A percentile compares a stretch with the other conserved stretches of the same genome.
Evolutionary conservation across 2,797 vertebrate genomes (phyloP).

Genomic region (Xiphophorus birchmanni): DNA sequence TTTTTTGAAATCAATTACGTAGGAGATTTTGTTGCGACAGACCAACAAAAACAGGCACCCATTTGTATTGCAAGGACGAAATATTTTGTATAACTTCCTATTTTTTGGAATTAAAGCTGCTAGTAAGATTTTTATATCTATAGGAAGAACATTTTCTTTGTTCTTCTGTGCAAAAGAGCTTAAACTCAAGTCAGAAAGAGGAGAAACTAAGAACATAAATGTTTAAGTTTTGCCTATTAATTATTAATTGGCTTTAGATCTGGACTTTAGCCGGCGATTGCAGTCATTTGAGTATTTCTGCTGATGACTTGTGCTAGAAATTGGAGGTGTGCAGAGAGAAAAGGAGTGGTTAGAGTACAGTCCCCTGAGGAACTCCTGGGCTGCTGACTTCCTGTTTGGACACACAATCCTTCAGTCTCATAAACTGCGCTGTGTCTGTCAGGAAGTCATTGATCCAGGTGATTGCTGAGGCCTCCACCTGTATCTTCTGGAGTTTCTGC

Average conservation of each 20-base stretch:
- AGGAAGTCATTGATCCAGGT: background rate
- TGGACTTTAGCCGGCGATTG: background rate
- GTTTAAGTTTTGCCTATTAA: background rate
- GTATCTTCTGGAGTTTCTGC: background rate
- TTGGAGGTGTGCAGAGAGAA: background rate
- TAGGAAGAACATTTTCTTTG: background rate
- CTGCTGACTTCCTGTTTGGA: background rate
- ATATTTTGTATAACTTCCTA: background rate
- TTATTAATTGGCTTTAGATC: background rate
- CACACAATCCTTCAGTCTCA: background rate
- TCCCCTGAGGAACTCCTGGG: background rate
- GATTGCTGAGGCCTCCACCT: no score
- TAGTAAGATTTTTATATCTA: background rate
- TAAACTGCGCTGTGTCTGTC: background rate
- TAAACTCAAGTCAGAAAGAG: background rate
- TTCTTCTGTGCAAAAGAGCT: background rate
- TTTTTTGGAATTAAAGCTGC: background rate
- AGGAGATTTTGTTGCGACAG: background rate
- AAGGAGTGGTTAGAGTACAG: background rate
- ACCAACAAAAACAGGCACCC: background rate
- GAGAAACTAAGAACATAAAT: background rate
- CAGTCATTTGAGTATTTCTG: no score
- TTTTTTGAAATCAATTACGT: background rate
- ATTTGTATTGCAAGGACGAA: background rate
- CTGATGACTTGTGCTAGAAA: background rate